phyloP scores from a whole-genome alignment of 2,113 vertebrate species.

The Cygnus buccinator region DNA sequence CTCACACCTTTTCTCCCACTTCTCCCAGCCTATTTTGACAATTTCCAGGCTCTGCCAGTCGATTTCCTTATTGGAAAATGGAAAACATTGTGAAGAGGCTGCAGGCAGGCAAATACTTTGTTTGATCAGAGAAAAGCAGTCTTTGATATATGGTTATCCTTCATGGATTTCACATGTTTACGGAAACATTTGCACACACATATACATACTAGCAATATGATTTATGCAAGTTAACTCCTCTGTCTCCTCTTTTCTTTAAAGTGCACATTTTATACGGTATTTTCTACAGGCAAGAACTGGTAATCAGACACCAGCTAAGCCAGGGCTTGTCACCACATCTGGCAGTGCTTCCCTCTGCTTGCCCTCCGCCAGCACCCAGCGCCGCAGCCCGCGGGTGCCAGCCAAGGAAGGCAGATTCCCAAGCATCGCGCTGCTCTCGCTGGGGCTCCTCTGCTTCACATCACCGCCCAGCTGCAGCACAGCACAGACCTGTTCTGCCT shows the following conservation, averaged over 20 bases:
- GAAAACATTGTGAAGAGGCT: neutral
- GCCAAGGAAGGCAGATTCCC: neutral
- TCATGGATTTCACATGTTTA: neutral
- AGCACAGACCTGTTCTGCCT: neutral
- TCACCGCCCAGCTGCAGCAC: neutral
- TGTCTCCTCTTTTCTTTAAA: neutral
- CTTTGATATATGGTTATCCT: neutral
- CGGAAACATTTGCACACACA: neutral
- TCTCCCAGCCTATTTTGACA: neutral
- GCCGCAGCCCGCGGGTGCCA: neutral
- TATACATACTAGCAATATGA: neutral
- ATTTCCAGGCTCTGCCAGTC: neutral
- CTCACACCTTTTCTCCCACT: neutral
- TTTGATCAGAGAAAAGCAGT: neutral
- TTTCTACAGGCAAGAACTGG: neutral
- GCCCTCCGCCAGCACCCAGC: neutral
- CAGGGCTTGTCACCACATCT: neutral
- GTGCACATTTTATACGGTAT: neutral
- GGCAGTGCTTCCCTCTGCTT: neutral
- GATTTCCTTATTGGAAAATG: neutral
- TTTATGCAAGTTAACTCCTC: neutral
- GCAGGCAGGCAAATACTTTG: neutral
- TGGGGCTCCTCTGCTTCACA: fast-evolving
- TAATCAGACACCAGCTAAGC: neutral
- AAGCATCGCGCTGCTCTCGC: fast-evolving